These are phyloP conservation scores for Calephelis nemesis DNA, from an alignment of 1,140 invertebrate genomes.

Conservation along the genomic window DNA sequence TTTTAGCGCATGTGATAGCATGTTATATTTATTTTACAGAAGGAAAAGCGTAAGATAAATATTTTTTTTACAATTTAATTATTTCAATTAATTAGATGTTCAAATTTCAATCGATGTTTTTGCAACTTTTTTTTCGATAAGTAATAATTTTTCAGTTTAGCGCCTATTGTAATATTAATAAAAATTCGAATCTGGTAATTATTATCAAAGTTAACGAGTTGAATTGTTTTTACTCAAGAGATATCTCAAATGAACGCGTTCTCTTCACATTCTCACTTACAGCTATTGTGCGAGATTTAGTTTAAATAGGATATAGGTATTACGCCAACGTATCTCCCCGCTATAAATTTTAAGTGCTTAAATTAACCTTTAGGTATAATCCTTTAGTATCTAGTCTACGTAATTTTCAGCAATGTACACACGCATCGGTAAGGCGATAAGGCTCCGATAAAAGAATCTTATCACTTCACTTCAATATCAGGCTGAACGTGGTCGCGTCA, in stretches of 20 bases:
- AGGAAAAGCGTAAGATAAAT: no score
- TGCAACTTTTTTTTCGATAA: no score
- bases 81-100: no score
- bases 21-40: no score
- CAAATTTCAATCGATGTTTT: no score
- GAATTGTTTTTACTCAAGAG: neutral
- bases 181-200: no score
- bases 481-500: constrained; percentile 48
- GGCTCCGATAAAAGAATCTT: constrained; percentile 63
- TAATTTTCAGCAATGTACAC: constrained; percentile 52
- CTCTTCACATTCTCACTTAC: neutral
- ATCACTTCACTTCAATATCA: constrained; percentile 65
- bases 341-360: constrained; percentile 24
- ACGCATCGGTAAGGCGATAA: constrained; percentile 58
- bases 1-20: no score
- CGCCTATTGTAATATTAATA: no score
- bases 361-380: constrained; percentile 27
- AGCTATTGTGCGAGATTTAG: neutral
- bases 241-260: neutral
- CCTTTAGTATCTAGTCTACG: constrained; percentile 31
- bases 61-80: no score
- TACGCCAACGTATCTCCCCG: neutral
- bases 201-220: no score
- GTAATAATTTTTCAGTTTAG: no score
- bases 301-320: neutral